Evolutionary conservation across 2,113 vertebrate genomes (phyloP).

Genomic region (Siphamia tubifer): DNA sequence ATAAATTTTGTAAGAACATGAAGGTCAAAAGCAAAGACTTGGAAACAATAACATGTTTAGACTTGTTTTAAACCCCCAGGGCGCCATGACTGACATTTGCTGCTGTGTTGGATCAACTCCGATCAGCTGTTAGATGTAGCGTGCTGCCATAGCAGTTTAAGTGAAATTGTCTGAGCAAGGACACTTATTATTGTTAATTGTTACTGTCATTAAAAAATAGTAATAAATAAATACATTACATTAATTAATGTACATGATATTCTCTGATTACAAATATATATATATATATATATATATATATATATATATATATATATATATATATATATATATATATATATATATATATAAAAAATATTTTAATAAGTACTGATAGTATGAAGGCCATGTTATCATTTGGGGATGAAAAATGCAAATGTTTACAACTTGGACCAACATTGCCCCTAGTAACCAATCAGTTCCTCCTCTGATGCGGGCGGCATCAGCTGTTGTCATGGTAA

Average conservation of each 20-base stretch:
- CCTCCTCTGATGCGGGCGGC: slow-evolving; percentile 25
- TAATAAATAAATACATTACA: no score
- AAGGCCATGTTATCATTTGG: slow-evolving; percentile 12
- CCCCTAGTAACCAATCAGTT: slow-evolving; percentile 14
- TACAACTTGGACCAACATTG: slow-evolving; percentile 4
- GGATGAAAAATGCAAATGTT: slow-evolving; percentile 14
- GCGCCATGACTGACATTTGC: background rate
- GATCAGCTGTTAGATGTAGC: background rate
- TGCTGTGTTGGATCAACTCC: background rate
- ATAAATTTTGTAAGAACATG: background rate
- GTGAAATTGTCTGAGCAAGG: background rate
- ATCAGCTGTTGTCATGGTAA: slow-evolving; percentile 80
- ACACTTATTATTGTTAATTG: background rate
- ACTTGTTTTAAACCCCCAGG: slow-evolving; percentile 10
- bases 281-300: no score
- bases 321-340: no score
- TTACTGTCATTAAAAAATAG: background rate
- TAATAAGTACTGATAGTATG: background rate
- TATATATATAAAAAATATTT: no score
- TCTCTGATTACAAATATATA: no score
- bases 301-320: no score
- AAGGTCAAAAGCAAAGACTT: slow-evolving; percentile 5
- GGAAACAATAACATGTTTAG: slow-evolving; percentile 6
- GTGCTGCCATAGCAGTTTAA: background rate
- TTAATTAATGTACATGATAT: background rate